phyloP scores from a whole-genome alignment of 2,797 vertebrate genomes.

The Phyllotis vaccarum region DNA sequence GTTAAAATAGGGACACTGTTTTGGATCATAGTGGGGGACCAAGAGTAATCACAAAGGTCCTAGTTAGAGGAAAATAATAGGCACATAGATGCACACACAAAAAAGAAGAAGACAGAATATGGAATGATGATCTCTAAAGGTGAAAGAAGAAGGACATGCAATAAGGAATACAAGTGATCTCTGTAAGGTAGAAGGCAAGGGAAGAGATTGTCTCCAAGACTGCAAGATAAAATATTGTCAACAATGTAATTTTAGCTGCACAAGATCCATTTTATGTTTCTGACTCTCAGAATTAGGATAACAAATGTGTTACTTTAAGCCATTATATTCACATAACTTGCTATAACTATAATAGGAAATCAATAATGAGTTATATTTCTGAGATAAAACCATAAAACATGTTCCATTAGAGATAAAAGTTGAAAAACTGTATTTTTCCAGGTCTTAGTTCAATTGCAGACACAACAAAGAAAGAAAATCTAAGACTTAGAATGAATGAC shows the following conservation, averaged over 20 bases:
- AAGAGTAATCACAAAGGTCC: neutral
- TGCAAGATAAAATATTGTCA: neutral
- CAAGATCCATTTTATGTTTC: neutral
- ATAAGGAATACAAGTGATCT: neutral
- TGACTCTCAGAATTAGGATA: neutral
- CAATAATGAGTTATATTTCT: neutral
- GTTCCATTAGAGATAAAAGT: neutral
- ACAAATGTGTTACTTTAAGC: neutral
- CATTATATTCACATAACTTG: neutral
- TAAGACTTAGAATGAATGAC: neutral
- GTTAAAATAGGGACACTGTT: neutral
- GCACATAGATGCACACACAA: neutral
- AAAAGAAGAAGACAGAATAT: neutral
- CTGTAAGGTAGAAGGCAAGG: neutral
- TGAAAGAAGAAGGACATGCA: neutral
- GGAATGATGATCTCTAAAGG: neutral
- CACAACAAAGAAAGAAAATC: neutral
- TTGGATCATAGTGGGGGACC: neutral
- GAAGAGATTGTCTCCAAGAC: neutral
- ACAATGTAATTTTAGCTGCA: neutral
- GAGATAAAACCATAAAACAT: neutral
- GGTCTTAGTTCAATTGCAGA: neutral
- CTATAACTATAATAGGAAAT: neutral
- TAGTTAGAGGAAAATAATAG: neutral
- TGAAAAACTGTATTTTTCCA: neutral